Base-by-base conservation (phyloP, 2,888 invertebrate species). In the Brenthis ino region DNA sequence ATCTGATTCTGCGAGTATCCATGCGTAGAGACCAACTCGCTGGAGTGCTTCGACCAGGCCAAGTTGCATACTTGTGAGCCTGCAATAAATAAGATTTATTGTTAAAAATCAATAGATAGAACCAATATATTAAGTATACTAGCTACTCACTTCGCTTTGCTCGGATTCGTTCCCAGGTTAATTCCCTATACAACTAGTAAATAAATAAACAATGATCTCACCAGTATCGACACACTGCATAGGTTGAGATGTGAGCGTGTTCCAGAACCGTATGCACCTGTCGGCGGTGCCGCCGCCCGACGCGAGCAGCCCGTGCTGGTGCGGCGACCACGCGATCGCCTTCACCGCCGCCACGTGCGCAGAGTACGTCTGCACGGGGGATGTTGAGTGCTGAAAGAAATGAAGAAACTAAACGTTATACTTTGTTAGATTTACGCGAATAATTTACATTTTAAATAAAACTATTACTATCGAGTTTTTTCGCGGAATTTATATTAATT, bases 281-380 rank as follows among this genome's bases (percentile, higher is more conserved):
- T 99, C 99, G 0, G 99, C 99, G 0, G 99, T 99, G n/a, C 99
- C 99, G n/a, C 99, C 99, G 57, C 99, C 99, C 53, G 97, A 98
- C 0, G 99, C 99, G 72, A 99, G 88, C 64, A 99, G 93, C 0
- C 99, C 99, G 89, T 99, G 99, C 89, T 99, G 99, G 93, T 99
- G 99, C 0, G 99, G 99, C 2, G 99, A 99, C 99, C 99, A 99
- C 28, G 99, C 99, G 77, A 99, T 98, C 0, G 99, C 99, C 89
- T 99, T 99, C 12, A 99, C 99, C 0, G 99, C 99, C 0, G 99
- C 99, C 87, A 98, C 94, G 92, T 99, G 99, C 77, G 99, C 97
- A 0, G 97, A 97, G 88, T 99, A 99, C 3, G 98, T 98, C 88
- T 99, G 99, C 65, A 99, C 96, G 0, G 99, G 99, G 3, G 96